Conservation (phyloP, 2,797 vertebrate genomes). For the Onychomys arenicola region DNA sequence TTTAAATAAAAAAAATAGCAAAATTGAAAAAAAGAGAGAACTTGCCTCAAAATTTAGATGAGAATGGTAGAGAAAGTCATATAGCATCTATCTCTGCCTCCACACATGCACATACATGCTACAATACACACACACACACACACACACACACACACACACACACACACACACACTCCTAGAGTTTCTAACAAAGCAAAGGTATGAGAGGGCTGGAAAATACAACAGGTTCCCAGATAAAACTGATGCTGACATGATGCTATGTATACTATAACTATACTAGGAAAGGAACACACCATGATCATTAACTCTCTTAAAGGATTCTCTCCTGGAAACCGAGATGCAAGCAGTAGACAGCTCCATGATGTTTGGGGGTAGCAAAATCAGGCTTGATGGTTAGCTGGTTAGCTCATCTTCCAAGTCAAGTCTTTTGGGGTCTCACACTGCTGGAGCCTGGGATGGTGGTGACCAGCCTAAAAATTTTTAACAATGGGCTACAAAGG, state of each 20-base stretch:
- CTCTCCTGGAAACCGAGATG: rapidly evolving
- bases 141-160: neutral
- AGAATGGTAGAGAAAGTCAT: neutral
- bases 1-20: too few relatives aligned
- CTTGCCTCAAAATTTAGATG: neutral
- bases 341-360: neutral
- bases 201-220: neutral
- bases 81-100: neutral
- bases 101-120: neutral
- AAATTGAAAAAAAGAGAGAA: neutral
- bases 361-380: neutral
- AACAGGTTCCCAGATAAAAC: neutral
- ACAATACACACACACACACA: neutral
- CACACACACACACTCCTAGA: neutral
- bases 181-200: neutral
- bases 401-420: neutral
- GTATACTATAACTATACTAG: neutral
- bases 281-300: neutral
- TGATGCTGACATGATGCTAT: neutral
- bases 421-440: neutral
- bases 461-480: neutral
- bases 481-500: neutral
- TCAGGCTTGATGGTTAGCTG: neutral
- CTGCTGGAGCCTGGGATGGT: neutral
- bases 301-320: neutral